Conservation (phyloP, 2,113 vertebrate genomes). For the Heterotilapia buettikoferi region DNA sequence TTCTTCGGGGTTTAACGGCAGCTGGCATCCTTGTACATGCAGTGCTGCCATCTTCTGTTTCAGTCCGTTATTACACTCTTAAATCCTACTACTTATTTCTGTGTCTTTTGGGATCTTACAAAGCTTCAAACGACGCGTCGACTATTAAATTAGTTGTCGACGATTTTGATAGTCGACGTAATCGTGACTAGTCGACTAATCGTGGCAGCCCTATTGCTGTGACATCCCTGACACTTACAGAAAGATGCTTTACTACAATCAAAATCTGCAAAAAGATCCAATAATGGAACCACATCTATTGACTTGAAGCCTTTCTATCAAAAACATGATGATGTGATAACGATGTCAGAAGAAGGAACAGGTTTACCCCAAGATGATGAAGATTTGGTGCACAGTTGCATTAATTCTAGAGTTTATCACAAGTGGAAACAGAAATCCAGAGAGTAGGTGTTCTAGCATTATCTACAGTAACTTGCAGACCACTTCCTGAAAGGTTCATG, state of each 20-base stretch:
- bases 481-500: background rate
- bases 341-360: rapidly evolving
- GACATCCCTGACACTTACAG: rapidly evolving
- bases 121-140: rapidly evolving
- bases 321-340: background rate
- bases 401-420: background rate
- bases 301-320: background rate
- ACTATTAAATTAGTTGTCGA: rapidly evolving
- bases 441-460: background rate
- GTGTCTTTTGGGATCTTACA: rapidly evolving
- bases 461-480: background rate
- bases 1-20: rapidly evolving
- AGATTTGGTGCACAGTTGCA: background rate
- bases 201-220: rapidly evolving
- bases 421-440: background rate
- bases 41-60: rapidly evolving
- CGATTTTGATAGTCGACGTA: background rate
- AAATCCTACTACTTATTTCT: background rate
- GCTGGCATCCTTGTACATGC: background rate
- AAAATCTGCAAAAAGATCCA: background rate
- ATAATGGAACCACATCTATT: background rate
- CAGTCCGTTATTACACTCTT: background rate
- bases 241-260: background rate
- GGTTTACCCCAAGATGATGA: background rate
- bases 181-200: rapidly evolving